Evolutionary conservation across 2,797 vertebrate species (phyloP).

Genomic region (Sciaenops ocellatus): DNA sequence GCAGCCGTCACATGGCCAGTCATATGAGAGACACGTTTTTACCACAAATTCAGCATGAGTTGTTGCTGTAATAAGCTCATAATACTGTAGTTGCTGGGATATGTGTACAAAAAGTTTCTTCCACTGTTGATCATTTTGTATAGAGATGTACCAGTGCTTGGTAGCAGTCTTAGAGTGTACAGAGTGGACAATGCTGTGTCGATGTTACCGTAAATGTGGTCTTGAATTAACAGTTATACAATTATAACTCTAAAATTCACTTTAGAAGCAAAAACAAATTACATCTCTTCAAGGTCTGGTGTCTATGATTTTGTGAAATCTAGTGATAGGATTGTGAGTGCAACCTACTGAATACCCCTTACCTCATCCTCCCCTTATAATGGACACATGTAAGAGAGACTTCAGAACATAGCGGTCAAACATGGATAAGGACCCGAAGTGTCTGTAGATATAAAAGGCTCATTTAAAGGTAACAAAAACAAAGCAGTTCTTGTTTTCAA

Average conservation of each 20-base stretch:
- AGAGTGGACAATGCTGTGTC: background rate
- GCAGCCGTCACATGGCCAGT: constrained; percentile 33
- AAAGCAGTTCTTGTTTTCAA: too few relatives aligned
- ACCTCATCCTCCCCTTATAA: too few relatives aligned
- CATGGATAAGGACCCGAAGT: too few relatives aligned
- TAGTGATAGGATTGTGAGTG: too few relatives aligned
- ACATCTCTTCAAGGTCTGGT: too few relatives aligned
- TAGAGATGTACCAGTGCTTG: background rate
- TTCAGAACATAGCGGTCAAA: too few relatives aligned
- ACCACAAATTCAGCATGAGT: background rate
- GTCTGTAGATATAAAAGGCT: too few relatives aligned
- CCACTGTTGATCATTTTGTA: background rate
- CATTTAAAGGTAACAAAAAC: too few relatives aligned
- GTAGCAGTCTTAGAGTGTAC: background rate
- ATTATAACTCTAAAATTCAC: background rate
- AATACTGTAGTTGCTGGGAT: background rate
- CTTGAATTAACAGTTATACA: background rate
- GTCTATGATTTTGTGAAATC: too few relatives aligned
- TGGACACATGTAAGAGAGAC: too few relatives aligned
- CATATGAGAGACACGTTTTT: constrained; percentile 25
- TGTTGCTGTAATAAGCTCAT: background rate
- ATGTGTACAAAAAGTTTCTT: background rate
- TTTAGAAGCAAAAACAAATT: background rate
- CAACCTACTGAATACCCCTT: too few relatives aligned
- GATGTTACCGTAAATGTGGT: background rate